phyloP scores from a whole-genome alignment of 2,113 vertebrate species.

The Siniperca knerii region DNA sequence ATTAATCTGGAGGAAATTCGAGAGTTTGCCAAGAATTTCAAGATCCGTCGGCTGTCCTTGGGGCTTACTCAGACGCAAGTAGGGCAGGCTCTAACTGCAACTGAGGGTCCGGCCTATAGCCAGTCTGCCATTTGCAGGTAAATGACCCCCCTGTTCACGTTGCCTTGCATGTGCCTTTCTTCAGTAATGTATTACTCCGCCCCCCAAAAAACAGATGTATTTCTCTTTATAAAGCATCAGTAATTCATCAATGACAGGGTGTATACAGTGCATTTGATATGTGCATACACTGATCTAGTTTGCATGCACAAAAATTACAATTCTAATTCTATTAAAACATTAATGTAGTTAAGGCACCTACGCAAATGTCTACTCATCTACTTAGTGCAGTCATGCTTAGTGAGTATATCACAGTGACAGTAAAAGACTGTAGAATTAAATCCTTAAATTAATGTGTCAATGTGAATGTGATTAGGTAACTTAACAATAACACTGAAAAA shows the following conservation, averaged over 20 bases:
- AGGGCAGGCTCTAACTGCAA: conserved; percentile 95
- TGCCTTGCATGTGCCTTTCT: neutral
- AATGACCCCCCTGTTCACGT: conserved; percentile 22
- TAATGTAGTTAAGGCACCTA: neutral
- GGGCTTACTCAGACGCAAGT: conserved; percentile 98
- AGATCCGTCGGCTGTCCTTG: conserved; percentile 94
- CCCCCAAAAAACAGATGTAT: no score
- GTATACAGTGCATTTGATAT: neutral
- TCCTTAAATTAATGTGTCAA: neutral
- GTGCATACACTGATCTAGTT: neutral
- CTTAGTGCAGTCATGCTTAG: neutral
- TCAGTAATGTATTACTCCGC: no score
- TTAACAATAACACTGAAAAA: neutral
- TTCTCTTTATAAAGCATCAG: neutral
- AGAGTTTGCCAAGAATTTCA: conserved; percentile 98
- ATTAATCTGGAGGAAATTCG: conserved; percentile 98
- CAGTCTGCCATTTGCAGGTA: conserved; percentile 98
- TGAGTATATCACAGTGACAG: neutral
- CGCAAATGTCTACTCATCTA: neutral
- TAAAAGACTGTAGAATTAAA: neutral
- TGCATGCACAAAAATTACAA: neutral
- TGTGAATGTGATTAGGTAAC: neutral
- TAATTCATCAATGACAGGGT: neutral
- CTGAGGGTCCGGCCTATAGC: conserved; percentile 96
- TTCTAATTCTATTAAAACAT: neutral